These are phyloP conservation scores for Colistium nudipinnis DNA, from an alignment of 2,113 vertebrate genomes.

Conservation along the genomic window DNA sequence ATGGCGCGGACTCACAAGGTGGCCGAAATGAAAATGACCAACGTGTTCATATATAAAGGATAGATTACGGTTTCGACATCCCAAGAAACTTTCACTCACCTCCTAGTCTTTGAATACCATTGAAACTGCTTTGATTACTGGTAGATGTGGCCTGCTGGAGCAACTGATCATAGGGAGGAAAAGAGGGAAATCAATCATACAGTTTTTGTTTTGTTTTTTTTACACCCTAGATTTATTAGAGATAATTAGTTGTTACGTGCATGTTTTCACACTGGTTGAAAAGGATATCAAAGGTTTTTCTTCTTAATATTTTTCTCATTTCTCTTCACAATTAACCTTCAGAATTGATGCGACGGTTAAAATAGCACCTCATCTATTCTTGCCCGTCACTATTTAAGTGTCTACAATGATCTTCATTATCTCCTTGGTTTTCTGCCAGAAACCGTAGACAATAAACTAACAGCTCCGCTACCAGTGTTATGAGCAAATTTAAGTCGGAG, in stretches of 20 bases:
- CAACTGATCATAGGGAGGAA: conserved; percentile 80
- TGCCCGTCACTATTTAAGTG: not conserved
- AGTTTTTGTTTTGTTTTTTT: no score
- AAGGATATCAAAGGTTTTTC: no score
- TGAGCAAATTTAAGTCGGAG: conserved; percentile 25
- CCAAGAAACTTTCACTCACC: conserved; percentile 81
- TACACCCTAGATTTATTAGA: no score
- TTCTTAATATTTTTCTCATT: no score
- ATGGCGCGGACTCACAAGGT: conserved; percentile 24
- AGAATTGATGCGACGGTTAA: no score
- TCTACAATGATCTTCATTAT: not conserved
- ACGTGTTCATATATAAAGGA: conserved; percentile 6
- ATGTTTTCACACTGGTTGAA: no score
- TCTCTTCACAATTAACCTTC: no score
- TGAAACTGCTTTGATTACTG: conserved; percentile 94
- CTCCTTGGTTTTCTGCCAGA: conserved; percentile 8
- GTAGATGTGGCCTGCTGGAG: conserved; percentile 95
- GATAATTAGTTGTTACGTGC: no score
- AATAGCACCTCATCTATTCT: no score
- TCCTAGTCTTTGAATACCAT: conserved; percentile 95
- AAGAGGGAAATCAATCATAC: not conserved
- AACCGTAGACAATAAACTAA: conserved; percentile 7
- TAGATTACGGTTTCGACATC: not conserved
- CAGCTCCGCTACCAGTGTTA: conserved; percentile 22
- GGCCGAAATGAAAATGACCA: conserved; percentile 9